These are phyloP conservation scores for Eurystomus gularis DNA, from an alignment of 2,113 vertebrate species.

Conservation along the genomic window DNA sequence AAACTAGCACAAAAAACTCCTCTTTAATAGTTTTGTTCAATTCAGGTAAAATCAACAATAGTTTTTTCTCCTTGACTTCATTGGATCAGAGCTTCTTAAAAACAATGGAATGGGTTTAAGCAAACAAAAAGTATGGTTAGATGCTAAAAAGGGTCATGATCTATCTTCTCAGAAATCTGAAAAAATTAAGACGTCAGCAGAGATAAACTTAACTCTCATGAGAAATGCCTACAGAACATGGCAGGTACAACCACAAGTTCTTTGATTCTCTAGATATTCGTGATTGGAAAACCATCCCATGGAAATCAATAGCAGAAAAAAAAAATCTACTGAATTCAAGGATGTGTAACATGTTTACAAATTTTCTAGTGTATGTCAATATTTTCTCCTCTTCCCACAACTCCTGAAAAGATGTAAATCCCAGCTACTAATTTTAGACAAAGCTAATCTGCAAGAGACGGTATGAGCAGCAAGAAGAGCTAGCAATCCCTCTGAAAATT, in stretches of 20 bases:
- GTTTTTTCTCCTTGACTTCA: not conserved
- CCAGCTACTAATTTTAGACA: not conserved
- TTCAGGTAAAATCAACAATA: not conserved
- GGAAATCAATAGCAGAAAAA: not conserved
- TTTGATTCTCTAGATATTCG: not conserved
- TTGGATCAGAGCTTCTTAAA: not conserved
- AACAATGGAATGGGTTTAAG: not conserved
- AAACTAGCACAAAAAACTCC: accelerated
- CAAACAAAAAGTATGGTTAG: not conserved
- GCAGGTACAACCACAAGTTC: not conserved
- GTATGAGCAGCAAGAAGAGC: not conserved
- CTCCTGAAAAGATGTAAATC: not conserved
- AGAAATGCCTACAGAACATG: not conserved
- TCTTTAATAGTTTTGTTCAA: not conserved
- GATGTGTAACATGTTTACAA: not conserved
- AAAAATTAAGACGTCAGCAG: not conserved
- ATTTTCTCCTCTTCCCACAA: not conserved
- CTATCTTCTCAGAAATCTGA: not conserved
- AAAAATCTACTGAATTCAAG: not conserved
- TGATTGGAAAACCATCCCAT: not conserved
- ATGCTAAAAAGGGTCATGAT: not conserved
- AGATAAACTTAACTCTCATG: not conserved
- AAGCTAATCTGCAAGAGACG: not conserved
- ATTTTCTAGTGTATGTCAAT: not conserved
- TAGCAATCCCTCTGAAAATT: not conserved